Evolutionary conservation across 2,113 vertebrate genomes (phyloP), one percentile per base, ranked within the genome.

Genomic region (Pygoscelis antarcticus): DNA sequence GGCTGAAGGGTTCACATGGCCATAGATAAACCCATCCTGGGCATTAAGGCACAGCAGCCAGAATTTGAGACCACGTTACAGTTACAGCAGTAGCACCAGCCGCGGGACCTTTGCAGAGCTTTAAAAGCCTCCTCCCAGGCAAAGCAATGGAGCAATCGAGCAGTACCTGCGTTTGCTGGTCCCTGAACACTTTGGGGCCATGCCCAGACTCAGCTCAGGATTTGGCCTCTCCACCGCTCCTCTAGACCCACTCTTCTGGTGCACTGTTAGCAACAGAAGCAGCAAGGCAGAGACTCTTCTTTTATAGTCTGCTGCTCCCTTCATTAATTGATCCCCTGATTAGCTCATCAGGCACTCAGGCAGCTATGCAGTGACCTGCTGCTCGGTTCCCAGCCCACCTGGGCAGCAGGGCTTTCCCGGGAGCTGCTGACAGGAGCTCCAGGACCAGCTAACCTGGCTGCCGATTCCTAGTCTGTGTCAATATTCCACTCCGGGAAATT

Each of bases 191-290:
- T 1, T 10, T 1, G 7, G 19, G 42, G 60, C 23, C 10, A 2
- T 0, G 2, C 16, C n/a, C 19, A 20, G 23, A 11, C 32, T 70
- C 69, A 20, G 42, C 27, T 34, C 25, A 5, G 69, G 8, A 1
- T 1, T 17, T 58, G 6, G 64, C 30, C 20, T 22, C 18, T 10
- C 30, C 17, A 25, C 47, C 49, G 1, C 57, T 32, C 14, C 61
- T 62, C n/a, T 47, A 76, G 19, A 10, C 6, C 17, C 36, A 0
- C 18, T 21, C 20, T 19, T 5, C 64, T 10, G 18, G 3, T 0
- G 2, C 0, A 1, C 2, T 0, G 0, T 2, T 11, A 58, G 47
- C 58, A 54, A 9, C 3, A 13, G 0, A 0, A 29, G 1, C 4
- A 57, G 0, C 0, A 0, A 1, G 0, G 0, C 7, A 47, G 32